Conservation (phyloP, 2,888 invertebrate species). For the Cephus runcator region DNA sequence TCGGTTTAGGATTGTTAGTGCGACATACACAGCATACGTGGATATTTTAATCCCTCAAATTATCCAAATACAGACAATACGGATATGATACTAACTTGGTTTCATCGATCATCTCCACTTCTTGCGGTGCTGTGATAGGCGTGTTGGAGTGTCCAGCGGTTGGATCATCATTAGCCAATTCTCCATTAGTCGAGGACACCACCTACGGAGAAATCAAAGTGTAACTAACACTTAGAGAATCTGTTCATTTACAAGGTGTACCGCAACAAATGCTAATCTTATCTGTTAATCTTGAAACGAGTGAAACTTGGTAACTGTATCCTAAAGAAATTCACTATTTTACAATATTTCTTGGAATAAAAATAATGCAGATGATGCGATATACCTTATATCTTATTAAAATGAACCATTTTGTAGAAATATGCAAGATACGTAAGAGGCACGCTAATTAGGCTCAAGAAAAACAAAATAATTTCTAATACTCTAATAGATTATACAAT, state of each 20-base stretch:
- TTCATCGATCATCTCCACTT: slow-evolving; percentile 96
- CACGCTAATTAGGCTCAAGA: not conserved
- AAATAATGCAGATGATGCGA: not conserved
- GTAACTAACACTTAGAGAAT: not conserved
- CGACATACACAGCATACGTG: not conserved
- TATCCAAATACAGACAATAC: not conserved
- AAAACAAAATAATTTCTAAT: not conserved
- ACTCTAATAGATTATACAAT: not conserved
- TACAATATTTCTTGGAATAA: not conserved
- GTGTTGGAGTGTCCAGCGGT: slow-evolving; percentile 97
- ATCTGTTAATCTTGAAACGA: not conserved
- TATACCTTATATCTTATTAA: not conserved
- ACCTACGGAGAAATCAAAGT: slow-evolving; percentile 71
- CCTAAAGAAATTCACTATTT: not conserved
- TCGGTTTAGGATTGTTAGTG: not conserved
- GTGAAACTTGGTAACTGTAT: too few species aligned
- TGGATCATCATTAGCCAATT: slow-evolving; percentile 93
- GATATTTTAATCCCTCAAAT: not conserved
- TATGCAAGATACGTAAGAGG: not conserved
- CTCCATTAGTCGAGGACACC: slow-evolving; percentile 97
- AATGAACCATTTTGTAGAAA: not conserved
- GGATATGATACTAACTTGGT: slow-evolving; percentile 85
- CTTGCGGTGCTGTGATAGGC: slow-evolving; percentile 92
- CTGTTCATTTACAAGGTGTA: not conserved
- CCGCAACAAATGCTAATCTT: not conserved